Evolutionary conservation across 2,888 invertebrate species (phyloP), one percentile per base, ranked within the genome.

Genomic region (Trichopoda pennipes): DNA sequence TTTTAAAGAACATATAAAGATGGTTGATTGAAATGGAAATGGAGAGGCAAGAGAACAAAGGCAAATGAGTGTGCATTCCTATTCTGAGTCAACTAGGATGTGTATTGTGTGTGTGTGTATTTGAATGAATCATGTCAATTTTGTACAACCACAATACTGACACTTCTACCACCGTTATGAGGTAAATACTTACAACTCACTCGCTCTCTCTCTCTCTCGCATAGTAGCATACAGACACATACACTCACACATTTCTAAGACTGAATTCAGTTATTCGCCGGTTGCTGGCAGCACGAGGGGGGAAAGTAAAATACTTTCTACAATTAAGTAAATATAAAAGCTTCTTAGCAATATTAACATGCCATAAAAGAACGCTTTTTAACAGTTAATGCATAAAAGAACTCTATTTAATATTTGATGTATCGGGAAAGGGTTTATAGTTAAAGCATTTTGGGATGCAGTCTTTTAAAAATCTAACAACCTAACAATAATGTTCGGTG

Each of bases 81-180:
- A 53, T 63, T 61, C 19, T n/a, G 21, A 32, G 28, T 56, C n/a
- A 53, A 51, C 14, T 23, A 53, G 60, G 49, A 49, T 42, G 35
- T 55, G 44, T 17, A 35, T 53, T 14, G 47, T 32, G 7, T n/a
- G 69, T 21, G 23, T 60, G 61, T 14, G 14, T 17, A 38, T 7
- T 38, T 32, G 58, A 17, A 53, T 66, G 70, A 78, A 66, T 75
- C 78, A 55, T 82, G 74, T 74, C 78, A 74, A 68, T 64, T 78
- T 53, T 55, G 53, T 53, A 49, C 47, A 82, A 61, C 78, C 78
- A 66, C 81, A 81, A 49, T 72, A 70, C 74, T 75, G 66, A 75
- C 70, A 75, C 66, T 82, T 78, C 49, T 51, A 42, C 70, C 81
- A 75, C 74, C 70, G 75, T 78, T 75, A 70, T 72, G 78, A 61